phyloP scores from a whole-genome alignment of 2,888 invertebrate genomes.

The Poecilobothrus nobilitatus region DNA sequence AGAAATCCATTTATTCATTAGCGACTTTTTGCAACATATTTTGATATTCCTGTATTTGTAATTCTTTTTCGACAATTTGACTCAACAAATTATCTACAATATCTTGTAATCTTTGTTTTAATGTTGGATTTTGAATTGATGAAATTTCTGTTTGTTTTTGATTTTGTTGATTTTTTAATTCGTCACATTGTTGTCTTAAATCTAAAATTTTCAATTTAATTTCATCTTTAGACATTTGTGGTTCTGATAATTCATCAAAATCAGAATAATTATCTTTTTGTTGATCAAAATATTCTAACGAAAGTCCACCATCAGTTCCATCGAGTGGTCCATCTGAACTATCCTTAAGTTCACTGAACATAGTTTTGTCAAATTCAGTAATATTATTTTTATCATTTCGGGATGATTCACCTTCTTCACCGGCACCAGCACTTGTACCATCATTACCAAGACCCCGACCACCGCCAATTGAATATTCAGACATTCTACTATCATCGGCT shows the following conservation, averaged over 20 bases:
- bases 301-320: constrained; percentile 32
- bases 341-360: constrained; percentile 36
- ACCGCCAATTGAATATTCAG: constrained; percentile 58
- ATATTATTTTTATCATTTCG: constrained; percentile 31
- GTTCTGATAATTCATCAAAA: constrained; percentile 33
- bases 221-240: constrained; percentile 45
- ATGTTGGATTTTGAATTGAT: constrained; percentile 73
- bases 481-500: constrained; percentile 62
- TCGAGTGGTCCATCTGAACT: constrained; percentile 25
- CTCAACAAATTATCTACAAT: constrained; percentile 69
- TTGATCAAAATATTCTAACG: constrained; percentile 29
- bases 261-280: constrained; percentile 25
- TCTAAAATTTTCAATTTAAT: constrained; percentile 60
- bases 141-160: constrained; percentile 77
- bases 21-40: constrained; percentile 29
- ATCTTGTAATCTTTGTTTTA: constrained; percentile 74
- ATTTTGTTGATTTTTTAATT: constrained; percentile 62
- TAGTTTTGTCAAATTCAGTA: constrained; percentile 39
- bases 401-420: constrained; percentile 17
- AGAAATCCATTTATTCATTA: not conserved
- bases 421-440: constrained; percentile 40
- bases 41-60: constrained; percentile 48
- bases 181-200: constrained; percentile 63
- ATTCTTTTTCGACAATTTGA: constrained; percentile 71
- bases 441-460: constrained; percentile 28